These are phyloP conservation scores for Dinoponera quadriceps DNA, from an alignment of 1,140 invertebrate species.

Conservation along the genomic window DNA sequence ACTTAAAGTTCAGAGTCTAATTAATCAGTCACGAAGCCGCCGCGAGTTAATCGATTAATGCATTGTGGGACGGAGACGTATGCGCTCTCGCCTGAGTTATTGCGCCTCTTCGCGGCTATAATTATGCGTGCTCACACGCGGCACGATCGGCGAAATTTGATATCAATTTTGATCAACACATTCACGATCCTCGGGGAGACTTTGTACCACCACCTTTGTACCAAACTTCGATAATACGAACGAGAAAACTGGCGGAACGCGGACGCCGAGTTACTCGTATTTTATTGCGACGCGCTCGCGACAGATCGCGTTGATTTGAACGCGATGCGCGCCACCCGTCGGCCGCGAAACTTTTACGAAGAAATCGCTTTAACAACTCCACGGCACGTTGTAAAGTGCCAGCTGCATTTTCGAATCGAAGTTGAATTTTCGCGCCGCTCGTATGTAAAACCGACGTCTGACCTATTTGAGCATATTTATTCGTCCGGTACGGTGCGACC, in stretches of 20 bases:
- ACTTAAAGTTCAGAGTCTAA: conserved; percentile 18
- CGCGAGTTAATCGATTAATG: neutral
- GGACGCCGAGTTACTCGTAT: too few relatives aligned
- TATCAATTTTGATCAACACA: neutral
- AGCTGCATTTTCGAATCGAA: neutral
- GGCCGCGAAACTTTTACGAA: neutral
- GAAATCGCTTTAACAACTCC: neutral
- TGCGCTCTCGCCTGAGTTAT: neutral
- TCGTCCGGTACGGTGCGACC: conserved; percentile 55
- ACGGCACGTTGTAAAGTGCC: neutral
- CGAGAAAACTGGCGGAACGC: too few relatives aligned
- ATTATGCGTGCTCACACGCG: neutral
- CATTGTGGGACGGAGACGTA: neutral
- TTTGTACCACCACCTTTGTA: too few relatives aligned
- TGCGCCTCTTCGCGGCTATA: neutral
- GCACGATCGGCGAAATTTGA: neutral
- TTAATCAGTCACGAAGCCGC: conserved; percentile 2
- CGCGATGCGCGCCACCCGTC: too few relatives aligned
- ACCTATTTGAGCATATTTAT: conserved; percentile 61
- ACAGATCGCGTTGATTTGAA: too few relatives aligned
- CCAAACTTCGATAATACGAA: too few relatives aligned
- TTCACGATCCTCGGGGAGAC: too few relatives aligned
- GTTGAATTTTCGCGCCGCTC: neutral
- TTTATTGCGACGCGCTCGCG: neutral
- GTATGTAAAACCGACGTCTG: conserved; percentile 1